Percentiles rank a stretch among this genome's conserved stretches.
These are phyloP conservation scores for Tetramorium simillimum DNA, from an alignment of 1,140 invertebrate species.

Conservation along the genomic window DNA sequence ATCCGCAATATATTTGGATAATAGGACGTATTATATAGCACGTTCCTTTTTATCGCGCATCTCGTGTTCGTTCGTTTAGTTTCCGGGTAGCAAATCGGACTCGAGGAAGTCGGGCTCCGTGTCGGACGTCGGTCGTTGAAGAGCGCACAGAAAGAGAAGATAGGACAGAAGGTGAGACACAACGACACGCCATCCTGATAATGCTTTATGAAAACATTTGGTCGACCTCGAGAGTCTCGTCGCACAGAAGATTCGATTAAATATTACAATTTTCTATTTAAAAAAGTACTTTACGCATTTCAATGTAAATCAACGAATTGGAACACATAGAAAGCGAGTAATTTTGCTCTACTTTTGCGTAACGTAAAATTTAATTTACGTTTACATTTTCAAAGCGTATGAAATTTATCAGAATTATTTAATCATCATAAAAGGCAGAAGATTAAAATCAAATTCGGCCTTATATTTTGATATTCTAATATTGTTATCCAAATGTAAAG, in stretches of 20 bases:
- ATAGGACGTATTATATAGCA: constrained; percentile 32
- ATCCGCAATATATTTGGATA: constrained; percentile 28
- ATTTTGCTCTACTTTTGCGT: not conserved
- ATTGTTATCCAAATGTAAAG: not conserved
- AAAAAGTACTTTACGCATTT: not conserved
- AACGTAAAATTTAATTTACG: not conserved
- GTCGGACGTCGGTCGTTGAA: constrained; percentile 72
- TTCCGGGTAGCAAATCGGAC: constrained; percentile 70
- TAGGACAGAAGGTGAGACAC: constrained; percentile 67
- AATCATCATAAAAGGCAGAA: not conserved
- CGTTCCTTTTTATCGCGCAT: constrained; percentile 13
- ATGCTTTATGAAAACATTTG: constrained; percentile 21
- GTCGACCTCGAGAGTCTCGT: not conserved
- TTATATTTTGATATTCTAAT: not conserved
- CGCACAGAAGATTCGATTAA: not conserved
- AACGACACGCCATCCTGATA: constrained; percentile 57
- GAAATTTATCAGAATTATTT: constrained; percentile 1
- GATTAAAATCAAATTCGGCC: not conserved
- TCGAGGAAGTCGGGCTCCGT: constrained; percentile 75
- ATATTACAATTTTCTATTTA: not conserved
- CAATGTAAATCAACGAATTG: not conserved
- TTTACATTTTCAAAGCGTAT: not conserved
- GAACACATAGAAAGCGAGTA: not conserved
- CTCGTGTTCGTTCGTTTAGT: constrained; percentile 4
- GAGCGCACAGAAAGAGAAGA: constrained; percentile 72